Base-by-base conservation (phyloP, 2,113 vertebrate genomes). In the Coreoperca whiteheadi region DNA sequence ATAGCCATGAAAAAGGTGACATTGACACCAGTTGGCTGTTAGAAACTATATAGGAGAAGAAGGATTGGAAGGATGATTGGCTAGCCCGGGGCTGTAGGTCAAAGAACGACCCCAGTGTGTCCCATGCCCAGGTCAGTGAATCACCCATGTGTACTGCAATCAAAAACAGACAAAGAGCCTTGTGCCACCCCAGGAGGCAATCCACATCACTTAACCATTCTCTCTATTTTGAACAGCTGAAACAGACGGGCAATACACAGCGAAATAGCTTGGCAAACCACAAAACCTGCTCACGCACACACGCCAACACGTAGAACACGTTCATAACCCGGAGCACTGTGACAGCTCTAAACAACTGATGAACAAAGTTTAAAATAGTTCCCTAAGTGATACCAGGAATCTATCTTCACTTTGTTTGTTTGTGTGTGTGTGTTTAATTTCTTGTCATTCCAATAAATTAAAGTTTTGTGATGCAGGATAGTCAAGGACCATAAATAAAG, bases 401-500 rank as follows among this genome's bases (percentile, higher is more conserved):
- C 53, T 54, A 34, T 77, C 16, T 53, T 59, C 18, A 75, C 73
- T 87, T 66, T 82, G 71, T 79, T 88, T 90, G 59, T 83, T 89
- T 92, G 77, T 74, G 51, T 72, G 59, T 82, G 59, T 81, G 46
- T 61, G 25, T 61, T 83, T 30, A 61, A 46, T 73, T 73, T 83
- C 82, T 79, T 80, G 10, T 74, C 51, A 71, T 79, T 84, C 76
- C 83, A 89, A 79, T 77, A 83, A 83, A 88, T 83, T 84, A 71
- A 74, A 50, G 51, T 81, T 2, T 64, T 82, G 60, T 63, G 30
- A 89, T 84, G 84, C 74, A 65, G 81, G 90, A 87, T 85, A 77
- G 74, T 88, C 87, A 90, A 85, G 70, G 88, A 73, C 88, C 89
- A 89, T 92, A 94, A 91, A 93, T 93, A 92, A 92, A 92, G 87